Base-by-base conservation (phyloP, 2,113 vertebrate genomes). In the Lathamus discolor region DNA sequence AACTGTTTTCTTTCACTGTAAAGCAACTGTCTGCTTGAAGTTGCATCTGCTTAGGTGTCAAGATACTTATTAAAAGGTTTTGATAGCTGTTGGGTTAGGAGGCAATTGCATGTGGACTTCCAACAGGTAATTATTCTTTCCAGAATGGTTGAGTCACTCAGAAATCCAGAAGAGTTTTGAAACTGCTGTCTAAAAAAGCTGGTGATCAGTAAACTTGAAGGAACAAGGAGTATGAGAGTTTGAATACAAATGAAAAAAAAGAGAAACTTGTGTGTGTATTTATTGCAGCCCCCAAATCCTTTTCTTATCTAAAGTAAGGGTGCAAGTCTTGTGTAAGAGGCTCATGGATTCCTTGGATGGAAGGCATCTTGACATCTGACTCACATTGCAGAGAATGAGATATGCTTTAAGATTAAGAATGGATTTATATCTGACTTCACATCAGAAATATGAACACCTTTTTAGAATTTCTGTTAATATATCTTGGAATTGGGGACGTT, bases 221-320 rank as follows among this genome's bases (percentile, higher is more conserved):
- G 25, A 57, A 49, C 31, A 61, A 77, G 77, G 31, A 67, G 55
- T 62, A 33, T 7, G 14, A 86, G 14, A 14, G 4, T n/a, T 84
- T 91, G 64, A 82, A 84, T 89, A 20, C n/a, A 55, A 89, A 82
- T 63, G 29, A 66, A 92, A 70, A 35, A 31, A 37, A 73, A 49
- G 20, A 52, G 22, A 75, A 86, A 41, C 2, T 7, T 46, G 7
- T 5, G 8, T 51, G 9, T 43, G 7, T 54, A 9, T 79, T 76
- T 74, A 31, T 67, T 29, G 13, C n/a, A 41, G 7, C 28, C 25
- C 11, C 27, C 39, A 82, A 66, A 46, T 51, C 22, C 39, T 84
- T 62, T 83, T 43, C 19, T 78, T 27, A 48, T 31, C 13, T 66
- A 37, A 41, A 0, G 0, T 11, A 62, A 67, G 33, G 23, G 5